phyloP scores from a whole-genome alignment of 1,140 invertebrate species.

The Melitaea cinxia region DNA sequence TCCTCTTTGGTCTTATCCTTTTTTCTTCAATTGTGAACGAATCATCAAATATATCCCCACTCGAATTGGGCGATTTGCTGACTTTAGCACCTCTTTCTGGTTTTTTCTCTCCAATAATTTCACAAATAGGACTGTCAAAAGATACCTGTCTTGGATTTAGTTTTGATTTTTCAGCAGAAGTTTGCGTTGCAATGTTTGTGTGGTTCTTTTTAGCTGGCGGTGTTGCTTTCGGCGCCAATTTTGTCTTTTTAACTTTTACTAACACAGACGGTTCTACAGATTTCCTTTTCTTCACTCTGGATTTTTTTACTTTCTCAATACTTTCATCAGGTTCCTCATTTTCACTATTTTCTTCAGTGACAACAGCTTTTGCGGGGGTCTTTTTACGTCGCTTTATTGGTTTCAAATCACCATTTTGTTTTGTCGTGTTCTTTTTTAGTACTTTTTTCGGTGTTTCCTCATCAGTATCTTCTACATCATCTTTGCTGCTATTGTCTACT shows the following conservation, averaged over 20 bases:
- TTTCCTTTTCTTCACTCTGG: conserved; percentile 47
- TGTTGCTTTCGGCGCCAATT: conserved; percentile 56
- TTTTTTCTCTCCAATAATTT: conserved; percentile 58
- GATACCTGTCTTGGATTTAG: conserved; percentile 60
- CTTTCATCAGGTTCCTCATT: conserved; percentile 48
- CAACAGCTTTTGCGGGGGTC: conserved; percentile 22
- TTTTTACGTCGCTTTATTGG: conserved; percentile 41
- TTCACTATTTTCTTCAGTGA: conserved; percentile 38
- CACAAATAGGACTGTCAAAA: conserved; percentile 67
- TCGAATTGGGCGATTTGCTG: conserved; percentile 50
- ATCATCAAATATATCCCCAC: conserved; percentile 74
- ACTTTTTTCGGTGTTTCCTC: conserved; percentile 31
- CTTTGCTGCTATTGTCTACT: background rate
- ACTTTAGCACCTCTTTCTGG: conserved; percentile 34
- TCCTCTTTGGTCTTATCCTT: conserved; percentile 52
- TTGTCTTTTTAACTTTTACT: conserved; percentile 66
- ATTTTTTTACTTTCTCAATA: conserved; percentile 33
- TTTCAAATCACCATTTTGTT: conserved; percentile 39
- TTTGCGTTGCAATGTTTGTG: conserved; percentile 65
- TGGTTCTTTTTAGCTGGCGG: conserved; percentile 67
- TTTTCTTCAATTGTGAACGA: conserved; percentile 64
- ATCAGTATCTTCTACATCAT: conserved; percentile 19
- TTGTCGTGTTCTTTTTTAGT: conserved; percentile 33
- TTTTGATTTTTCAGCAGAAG: conserved; percentile 50
- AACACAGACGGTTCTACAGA: conserved; percentile 57